Evolutionary conservation across 92 coral and sea anemone genomes (phyloP).

Genomic region (Actinostola sp.): DNA sequence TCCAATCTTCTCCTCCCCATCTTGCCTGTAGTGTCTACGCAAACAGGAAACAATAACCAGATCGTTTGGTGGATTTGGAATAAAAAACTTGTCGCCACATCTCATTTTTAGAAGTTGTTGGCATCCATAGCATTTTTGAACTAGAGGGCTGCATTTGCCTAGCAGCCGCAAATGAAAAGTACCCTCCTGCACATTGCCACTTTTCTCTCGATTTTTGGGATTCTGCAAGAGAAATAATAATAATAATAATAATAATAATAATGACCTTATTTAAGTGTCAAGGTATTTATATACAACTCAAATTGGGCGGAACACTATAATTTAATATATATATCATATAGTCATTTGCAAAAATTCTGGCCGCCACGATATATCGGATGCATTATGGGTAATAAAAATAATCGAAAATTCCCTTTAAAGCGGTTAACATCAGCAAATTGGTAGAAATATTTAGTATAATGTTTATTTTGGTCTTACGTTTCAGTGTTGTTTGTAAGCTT

Average conservation of each 20-base stretch:
- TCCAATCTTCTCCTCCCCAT: constrained; percentile 44
- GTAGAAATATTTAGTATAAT: too few species aligned
- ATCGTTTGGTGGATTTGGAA: constrained; percentile 29
- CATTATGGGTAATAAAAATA: too few species aligned
- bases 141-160: not conserved
- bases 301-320: too few species aligned
- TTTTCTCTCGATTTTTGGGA: not conserved
- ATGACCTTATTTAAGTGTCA: too few species aligned
- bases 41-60: constrained; percentile 33
- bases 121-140: not conserved
- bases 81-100: not conserved
- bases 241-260: not conserved
- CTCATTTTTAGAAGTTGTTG: not conserved
- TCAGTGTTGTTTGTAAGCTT: too few species aligned
- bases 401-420: too few species aligned
- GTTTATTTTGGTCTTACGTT: too few species aligned
- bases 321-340: too few species aligned
- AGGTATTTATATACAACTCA: not conserved
- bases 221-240: not conserved
- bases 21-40: constrained; percentile 45
- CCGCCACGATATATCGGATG: too few species aligned
- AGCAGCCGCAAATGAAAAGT: not conserved
- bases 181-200: not conserved
- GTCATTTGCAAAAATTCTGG: too few species aligned
- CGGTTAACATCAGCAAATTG: too few species aligned